Evolutionary conservation across 2,888 invertebrate genomes (phyloP), one percentile per base, ranked within the genome.

Genomic region (Gastracanthus pulcherrimus): DNA sequence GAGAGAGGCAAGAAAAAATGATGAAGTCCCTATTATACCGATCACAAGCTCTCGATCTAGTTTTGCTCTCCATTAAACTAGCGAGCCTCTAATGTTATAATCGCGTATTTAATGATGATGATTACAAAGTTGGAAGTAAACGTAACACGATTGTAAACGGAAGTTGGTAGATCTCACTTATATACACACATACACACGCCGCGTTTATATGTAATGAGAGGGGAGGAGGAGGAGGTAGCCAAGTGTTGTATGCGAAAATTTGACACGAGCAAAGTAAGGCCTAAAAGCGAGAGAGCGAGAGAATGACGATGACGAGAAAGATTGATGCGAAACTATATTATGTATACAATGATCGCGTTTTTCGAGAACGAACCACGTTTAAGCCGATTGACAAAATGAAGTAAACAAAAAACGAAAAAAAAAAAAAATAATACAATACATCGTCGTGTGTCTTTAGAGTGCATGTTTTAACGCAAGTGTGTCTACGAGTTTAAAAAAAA

Each of bases 41-140:
- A 81, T 60, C 34, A 81, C n/a, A n/a, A n/a, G 67, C 83, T 83
- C 81, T 81, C 81, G 76, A 83, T 81, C 76, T 81, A 79, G 78
- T 83, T 83, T 83, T 81, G 81, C 79, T 83, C 79, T 83, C 81
- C 81, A 79, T 78, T 83, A 45, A 77, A 81, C 80, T 83, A 80
- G 51, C 82, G 81, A 83, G 81, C 64, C 76, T 81, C n/a, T 79
- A 76, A 79, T 80, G 23, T 82, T 78, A 66, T 76, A 71, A 66
- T 6, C 19, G 78, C 71, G 79, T 80, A 80, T 80, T 66, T 60
- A 51, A 60, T 29, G 36, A 7, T 58, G 58, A 78, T 9, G 29
- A 45, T 41, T 67, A 36, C 29, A 67, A 29, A 3, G n/a, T n/a
- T 36, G 45, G 7, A 26, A 41, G 23, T 41, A 34, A 67, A 67